Percentiles rank a stretch among this genome's conserved stretches.
These are phyloP conservation scores for Poicephalus meyeri DNA, from an alignment of 2,113 vertebrate species.

Conservation along the genomic window DNA sequence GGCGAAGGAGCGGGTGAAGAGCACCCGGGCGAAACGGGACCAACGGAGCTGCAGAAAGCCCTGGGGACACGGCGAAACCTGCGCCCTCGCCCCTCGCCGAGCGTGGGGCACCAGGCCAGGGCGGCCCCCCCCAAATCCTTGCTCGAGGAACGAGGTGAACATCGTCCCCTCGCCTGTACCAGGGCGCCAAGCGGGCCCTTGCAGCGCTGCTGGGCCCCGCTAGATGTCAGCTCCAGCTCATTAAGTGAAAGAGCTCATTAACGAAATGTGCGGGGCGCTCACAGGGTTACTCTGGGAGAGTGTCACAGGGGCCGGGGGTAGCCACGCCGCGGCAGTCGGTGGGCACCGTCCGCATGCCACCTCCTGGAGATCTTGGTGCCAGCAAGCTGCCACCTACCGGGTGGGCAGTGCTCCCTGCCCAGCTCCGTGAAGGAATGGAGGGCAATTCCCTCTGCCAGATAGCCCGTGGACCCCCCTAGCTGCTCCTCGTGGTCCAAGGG, in stretches of 20 bases:
- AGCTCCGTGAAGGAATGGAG: neutral
- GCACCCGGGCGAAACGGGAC: constrained; percentile 75
- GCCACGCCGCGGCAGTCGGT: neutral
- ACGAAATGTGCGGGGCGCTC: neutral
- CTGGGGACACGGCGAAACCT: neutral
- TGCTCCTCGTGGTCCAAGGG: accelerated
- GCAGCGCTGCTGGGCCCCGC: neutral
- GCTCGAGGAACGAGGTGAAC: accelerated
- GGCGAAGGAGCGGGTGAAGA: constrained; percentile 80
- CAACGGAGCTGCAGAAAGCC: constrained; percentile 80
- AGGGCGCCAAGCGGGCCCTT: neutral
- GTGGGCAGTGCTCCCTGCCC: neutral
- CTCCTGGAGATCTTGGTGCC: neutral
- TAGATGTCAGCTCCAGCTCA: constrained; percentile 32
- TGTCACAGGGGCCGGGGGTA: neutral
- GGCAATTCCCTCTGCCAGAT: neutral
- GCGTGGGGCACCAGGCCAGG: neutral
- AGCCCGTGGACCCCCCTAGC: neutral
- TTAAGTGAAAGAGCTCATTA: neutral
- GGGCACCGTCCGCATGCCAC: neutral
- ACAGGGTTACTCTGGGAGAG: too few species aligned
- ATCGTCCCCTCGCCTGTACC: neutral
- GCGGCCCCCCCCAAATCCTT: too few species aligned
- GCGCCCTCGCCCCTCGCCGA: accelerated
- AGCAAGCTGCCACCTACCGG: neutral